Evolutionary conservation across 2,113 vertebrate species (phyloP), one percentile per base, ranked within the genome.

Genomic region (Corythornis vintsioides): DNA sequence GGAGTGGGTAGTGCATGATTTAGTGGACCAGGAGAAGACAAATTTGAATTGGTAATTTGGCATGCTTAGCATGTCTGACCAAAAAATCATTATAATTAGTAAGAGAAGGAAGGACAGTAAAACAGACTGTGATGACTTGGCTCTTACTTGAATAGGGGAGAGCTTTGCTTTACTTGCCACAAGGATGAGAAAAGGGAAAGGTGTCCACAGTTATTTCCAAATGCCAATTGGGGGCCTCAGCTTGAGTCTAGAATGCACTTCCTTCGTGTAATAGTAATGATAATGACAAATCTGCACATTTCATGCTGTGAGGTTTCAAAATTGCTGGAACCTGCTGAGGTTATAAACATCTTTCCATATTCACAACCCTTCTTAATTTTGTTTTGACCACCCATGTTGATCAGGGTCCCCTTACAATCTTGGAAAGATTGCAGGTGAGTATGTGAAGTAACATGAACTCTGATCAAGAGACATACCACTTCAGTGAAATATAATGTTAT

Each of bases 61-160:
- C 42, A 47, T 63, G 40, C 13, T 11, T 24, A 56, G 11, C 26
- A 63, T 55, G 10, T 55, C 66, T 93, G 42, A 72, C 13, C 55
- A 52, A 80, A 80, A 72, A 86, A 26, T 15, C 48, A 14, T 4
- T 11, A 29, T 16, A 47, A 26, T 24, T 1, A 4, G 55, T 75
- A 87, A 70, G 11, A 1, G 11, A 3, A 2, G 2, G 16, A 42
- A 52, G 31, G 3, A 8, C 0, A 0, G 4, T 73, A 26, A 9
- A 70, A 31, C 56, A 86, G 43, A 13, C 7, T 61, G 11, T 77
- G 59, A 72, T 66, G 53, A 66, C 2, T 60, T 82, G 42, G 11
- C 7, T 48, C 4, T 78, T 45, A 40, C 22, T 45, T 78, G 42
- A 52, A 19, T 71, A 45, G 50, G 14, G 43, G 31, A 53, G 15